Conservation (phyloP, 2,797 vertebrate genomes). For the Arctocebus calabarensis region DNA sequence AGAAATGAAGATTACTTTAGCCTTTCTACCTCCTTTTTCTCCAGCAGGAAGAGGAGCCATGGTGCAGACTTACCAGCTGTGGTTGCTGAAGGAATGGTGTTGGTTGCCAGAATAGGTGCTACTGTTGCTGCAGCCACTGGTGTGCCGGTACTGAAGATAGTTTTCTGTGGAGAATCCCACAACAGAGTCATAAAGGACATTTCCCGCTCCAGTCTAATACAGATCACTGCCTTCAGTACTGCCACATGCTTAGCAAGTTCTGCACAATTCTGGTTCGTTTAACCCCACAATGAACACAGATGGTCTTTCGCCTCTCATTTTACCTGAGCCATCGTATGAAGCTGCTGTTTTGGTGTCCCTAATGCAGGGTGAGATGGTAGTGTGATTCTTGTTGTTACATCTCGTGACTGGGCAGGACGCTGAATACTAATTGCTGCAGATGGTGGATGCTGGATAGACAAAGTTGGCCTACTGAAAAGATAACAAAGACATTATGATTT, state of each 20-base stretch:
- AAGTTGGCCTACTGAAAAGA: conserved; percentile 90
- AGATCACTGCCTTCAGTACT: neutral
- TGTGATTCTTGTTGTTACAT: conserved; percentile 94
- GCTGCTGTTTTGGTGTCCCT: conserved; percentile 94
- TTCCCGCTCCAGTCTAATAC: neutral
- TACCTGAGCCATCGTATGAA: conserved; percentile 97
- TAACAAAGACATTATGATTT: neutral
- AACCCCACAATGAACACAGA: neutral
- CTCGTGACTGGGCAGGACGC: conserved; percentile 92
- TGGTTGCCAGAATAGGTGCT: conserved; percentile 97
- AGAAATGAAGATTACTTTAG: neutral
- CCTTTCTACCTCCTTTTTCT: neutral
- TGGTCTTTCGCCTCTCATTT: neutral
- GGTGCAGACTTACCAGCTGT: conserved; percentile 92
- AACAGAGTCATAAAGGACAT: neutral
- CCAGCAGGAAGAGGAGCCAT: neutral
- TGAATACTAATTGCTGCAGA: conserved; percentile 95
- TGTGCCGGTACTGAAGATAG: conserved; percentile 97
- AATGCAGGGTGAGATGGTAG: conserved; percentile 96
- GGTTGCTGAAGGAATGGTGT: conserved; percentile 95
- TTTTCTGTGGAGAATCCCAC: conserved; percentile 90
- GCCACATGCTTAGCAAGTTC: neutral
- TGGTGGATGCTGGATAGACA: conserved; percentile 94
- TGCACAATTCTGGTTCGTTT: neutral
- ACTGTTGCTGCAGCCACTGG: conserved; percentile 98